A percentile compares a stretch with the other conserved stretches of the same genome.
phyloP scores from a whole-genome alignment of 2,797 vertebrate genomes.

The Platyrinchus mystaceus region DNA sequence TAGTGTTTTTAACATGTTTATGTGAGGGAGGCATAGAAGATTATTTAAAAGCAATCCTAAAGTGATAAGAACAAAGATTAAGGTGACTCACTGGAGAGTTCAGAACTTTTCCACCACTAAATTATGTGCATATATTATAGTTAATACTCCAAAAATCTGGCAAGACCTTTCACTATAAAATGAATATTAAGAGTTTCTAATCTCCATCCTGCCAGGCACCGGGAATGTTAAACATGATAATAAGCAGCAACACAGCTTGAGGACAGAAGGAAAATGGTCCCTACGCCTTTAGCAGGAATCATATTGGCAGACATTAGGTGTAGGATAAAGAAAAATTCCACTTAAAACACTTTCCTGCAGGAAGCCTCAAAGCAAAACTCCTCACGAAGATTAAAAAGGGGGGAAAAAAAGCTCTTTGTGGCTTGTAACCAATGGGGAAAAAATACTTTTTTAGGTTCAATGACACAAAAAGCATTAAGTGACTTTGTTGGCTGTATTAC shows the following conservation, averaged over 20 bases:
- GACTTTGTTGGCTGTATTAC: neutral
- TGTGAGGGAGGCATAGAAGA: neutral
- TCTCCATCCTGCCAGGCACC: slow-evolving; percentile 52
- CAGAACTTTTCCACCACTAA: slow-evolving; percentile 45
- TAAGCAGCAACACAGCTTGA: slow-evolving; percentile 65
- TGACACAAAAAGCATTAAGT: slow-evolving; percentile 11
- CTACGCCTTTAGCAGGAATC: slow-evolving; percentile 14
- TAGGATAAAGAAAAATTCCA: slow-evolving; percentile 22
- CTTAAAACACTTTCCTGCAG: slow-evolving; percentile 44
- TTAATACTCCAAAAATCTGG: slow-evolving; percentile 30
- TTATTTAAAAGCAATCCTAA: slow-evolving; percentile 55
- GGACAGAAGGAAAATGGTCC: slow-evolving; percentile 58
- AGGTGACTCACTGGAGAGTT: slow-evolving; percentile 49
- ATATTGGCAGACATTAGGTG: slow-evolving; percentile 40
- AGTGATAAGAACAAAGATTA: slow-evolving; percentile 48
- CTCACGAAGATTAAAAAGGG: neutral
- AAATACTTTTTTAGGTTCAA: neutral
- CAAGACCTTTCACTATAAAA: slow-evolving; percentile 58
- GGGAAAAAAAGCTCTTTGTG: neutral
- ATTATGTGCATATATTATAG: slow-evolving; percentile 52
- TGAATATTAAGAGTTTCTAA: slow-evolving; percentile 60
- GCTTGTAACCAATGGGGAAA: neutral
- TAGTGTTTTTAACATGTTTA: neutral
- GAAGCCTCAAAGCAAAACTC: slow-evolving; percentile 41
- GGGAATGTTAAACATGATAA: slow-evolving; percentile 59